Conservation (phyloP, 2,797 vertebrate species). For the Lemur catta region DNA sequence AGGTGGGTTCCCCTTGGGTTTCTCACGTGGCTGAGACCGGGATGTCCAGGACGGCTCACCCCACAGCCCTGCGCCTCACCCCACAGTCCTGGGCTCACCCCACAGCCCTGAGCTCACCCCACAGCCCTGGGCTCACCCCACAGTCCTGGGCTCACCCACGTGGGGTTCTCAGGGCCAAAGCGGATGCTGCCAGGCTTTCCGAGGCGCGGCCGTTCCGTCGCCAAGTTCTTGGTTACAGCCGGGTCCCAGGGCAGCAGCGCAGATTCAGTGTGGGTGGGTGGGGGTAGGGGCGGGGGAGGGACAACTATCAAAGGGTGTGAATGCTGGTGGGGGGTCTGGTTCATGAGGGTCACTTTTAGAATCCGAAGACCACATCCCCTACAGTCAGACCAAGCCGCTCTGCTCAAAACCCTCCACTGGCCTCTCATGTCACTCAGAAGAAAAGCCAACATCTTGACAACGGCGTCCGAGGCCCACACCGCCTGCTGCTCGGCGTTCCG, state of each 20-base stretch:
- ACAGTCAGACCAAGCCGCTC: fast-evolving
- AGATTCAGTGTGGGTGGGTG: not conserved
- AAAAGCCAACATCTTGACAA: not conserved
- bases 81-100: too few relatives aligned
- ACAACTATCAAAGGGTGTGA: not conserved
- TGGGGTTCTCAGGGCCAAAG: not conserved
- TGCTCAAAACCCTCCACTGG: not conserved
- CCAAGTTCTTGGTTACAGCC: not conserved
- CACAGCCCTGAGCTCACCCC: too few relatives aligned
- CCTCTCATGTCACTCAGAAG: not conserved
- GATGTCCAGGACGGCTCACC: not conserved
- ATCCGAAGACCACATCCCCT: not conserved
- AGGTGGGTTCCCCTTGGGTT: not conserved
- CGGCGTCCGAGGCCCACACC: not conserved
- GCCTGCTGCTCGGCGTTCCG: not conserved
- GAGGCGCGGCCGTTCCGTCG: not conserved
- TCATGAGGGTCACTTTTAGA: not conserved
- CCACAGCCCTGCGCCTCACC: too few relatives aligned
- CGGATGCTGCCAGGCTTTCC: not conserved
- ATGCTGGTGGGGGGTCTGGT: fast-evolving
- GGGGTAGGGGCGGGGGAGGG: not conserved
- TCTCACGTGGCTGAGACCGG: not conserved
- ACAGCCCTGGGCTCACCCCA: too few relatives aligned
- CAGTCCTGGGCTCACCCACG: too few relatives aligned
- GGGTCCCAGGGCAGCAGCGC: not conserved